Conservation (phyloP, 2,888 invertebrate species). For the Diplolepis rosae region DNA sequence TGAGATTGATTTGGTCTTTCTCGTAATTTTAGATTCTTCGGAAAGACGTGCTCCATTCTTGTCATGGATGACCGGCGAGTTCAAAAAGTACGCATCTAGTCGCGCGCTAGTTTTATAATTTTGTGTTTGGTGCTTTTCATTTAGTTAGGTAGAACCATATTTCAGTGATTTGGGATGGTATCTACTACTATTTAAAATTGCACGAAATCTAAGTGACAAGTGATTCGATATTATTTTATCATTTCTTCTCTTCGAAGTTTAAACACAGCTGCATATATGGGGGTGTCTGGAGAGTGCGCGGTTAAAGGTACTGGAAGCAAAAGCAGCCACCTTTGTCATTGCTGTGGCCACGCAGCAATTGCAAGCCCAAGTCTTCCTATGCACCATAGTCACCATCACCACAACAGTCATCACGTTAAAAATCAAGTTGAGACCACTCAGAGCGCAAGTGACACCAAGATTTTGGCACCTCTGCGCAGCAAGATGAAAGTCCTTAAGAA, state of each 20-base stretch:
- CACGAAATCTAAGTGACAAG: slow-evolving; percentile 4
- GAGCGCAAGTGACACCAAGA: slow-evolving; percentile 64
- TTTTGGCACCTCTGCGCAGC: slow-evolving; percentile 76
- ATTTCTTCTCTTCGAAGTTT: slow-evolving; percentile 40
- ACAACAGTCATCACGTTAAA: slow-evolving; percentile 42
- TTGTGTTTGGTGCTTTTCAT: neutral
- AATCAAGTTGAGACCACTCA: slow-evolving; percentile 40
- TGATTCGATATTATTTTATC: neutral
- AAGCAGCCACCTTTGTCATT: slow-evolving; percentile 68
- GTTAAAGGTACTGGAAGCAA: slow-evolving; percentile 63
- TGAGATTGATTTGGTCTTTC: neutral
- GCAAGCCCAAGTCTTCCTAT: slow-evolving; percentile 49
- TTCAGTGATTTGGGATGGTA: slow-evolving; percentile 17
- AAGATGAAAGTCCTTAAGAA: slow-evolving; percentile 94
- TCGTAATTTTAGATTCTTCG: neutral
- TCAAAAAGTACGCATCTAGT: neutral
- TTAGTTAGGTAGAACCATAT: neutral
- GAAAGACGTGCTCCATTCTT: slow-evolving; percentile 13
- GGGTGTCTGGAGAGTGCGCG: slow-evolving; percentile 72
- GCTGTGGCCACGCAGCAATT: slow-evolving; percentile 62
- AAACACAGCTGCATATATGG: slow-evolving; percentile 66
- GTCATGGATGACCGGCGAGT: slow-evolving; percentile 14
- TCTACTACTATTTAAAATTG: neutral
- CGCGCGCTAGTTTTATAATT: neutral
- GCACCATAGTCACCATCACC: slow-evolving; percentile 44